phyloP scores from a whole-genome alignment of 2,888 invertebrate genomes.

The Thereva nobilitata region DNA sequence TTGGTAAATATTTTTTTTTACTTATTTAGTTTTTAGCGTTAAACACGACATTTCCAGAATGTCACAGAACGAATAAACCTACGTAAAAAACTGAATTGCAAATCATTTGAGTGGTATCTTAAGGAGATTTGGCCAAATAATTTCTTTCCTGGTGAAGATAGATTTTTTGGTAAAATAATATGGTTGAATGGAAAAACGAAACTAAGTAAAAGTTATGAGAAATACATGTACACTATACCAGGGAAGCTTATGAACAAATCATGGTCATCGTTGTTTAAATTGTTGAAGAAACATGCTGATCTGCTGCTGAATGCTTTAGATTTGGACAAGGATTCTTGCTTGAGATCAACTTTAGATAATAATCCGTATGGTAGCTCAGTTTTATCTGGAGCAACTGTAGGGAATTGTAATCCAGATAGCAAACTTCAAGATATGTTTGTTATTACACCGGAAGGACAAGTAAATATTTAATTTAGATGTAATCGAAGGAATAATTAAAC shows the following conservation, averaged over 20 bases:
- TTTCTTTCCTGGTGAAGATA: conserved; percentile 85
- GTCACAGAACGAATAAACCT: conserved; percentile 69
- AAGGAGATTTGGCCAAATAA: conserved; percentile 95
- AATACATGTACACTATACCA: conserved; percentile 51
- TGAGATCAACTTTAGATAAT: conserved; percentile 49
- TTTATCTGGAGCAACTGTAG: conserved; percentile 50
- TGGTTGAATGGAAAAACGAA: conserved; percentile 53
- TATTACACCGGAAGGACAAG: conserved; percentile 65
- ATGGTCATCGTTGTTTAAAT: conserved; percentile 50
- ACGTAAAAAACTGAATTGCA: conserved; percentile 74
- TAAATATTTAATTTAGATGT: conserved; percentile 3
- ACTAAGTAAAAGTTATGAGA: conserved; percentile 49
- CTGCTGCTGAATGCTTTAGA: conserved; percentile 49
- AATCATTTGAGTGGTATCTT: conserved; percentile 91
- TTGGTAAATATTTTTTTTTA: conserved; percentile 24
- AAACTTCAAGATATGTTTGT: conserved; percentile 69
- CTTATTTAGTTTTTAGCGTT: not conserved
- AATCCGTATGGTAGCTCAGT: conserved; percentile 46
- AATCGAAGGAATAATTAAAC: not conserved
- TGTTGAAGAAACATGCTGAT: conserved; percentile 49
- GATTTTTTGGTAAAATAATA: conserved; percentile 86
- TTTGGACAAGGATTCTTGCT: conserved; percentile 52
- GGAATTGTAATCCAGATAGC: conserved; percentile 51
- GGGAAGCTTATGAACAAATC: conserved; percentile 47
- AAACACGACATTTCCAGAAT: conserved; percentile 47